These are phyloP conservation scores for Unio delphinus DNA, from an alignment of 2,888 invertebrate species.

Conservation along the genomic window DNA sequence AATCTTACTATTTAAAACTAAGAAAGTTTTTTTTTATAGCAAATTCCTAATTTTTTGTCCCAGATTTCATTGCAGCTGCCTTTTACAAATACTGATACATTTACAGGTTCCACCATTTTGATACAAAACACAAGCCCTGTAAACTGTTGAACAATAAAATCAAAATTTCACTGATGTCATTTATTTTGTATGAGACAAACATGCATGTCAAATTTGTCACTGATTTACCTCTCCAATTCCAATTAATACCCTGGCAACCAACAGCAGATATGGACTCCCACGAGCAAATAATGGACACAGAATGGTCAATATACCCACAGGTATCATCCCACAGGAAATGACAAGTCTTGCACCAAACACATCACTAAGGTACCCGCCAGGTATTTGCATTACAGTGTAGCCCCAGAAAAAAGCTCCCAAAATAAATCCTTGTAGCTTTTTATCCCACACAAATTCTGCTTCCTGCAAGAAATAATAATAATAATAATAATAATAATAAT, in stretches of 20 bases:
- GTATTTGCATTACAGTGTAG: conserved; percentile 56
- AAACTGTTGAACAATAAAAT: not conserved
- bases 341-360: conserved; percentile 47
- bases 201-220: not conserved
- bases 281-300: conserved; percentile 46
- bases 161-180: too few relatives aligned
- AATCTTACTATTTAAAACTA: too few relatives aligned
- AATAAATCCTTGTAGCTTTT: conserved; percentile 48
- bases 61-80: too few relatives aligned
- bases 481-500: not conserved
- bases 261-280: conserved; percentile 46
- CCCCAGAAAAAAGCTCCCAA: conserved; percentile 63
- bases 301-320: conserved; percentile 47
- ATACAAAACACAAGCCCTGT: not conserved
- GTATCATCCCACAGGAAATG: conserved; percentile 48
- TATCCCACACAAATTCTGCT: conserved; percentile 51
- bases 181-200: too few relatives aligned
- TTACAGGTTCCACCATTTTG: too few relatives aligned
- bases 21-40: too few relatives aligned
- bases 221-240: conserved; percentile 50
- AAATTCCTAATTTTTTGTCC: too few relatives aligned
- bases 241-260: conserved; percentile 44
- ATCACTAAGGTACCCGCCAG: conserved; percentile 53
- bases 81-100: too few relatives aligned
- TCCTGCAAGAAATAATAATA: conserved; percentile 17